Percentiles rank a stretch among this genome's conserved stretches.
These are phyloP conservation scores for Geotrypetes seraphini DNA, from an alignment of 2,797 vertebrate genomes.

Conservation along the genomic window DNA sequence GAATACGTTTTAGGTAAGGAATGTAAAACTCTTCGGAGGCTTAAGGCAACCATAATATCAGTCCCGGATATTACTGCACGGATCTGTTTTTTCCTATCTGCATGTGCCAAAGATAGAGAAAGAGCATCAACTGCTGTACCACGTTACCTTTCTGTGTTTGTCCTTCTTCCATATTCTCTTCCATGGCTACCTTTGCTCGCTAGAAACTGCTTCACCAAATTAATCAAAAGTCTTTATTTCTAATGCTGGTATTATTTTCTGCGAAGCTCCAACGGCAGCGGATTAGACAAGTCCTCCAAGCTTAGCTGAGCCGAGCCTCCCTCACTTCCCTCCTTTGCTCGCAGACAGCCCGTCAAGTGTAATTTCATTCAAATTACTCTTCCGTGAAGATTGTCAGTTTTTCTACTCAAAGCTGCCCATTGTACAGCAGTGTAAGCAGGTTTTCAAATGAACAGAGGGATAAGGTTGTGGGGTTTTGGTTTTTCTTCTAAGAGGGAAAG, in stretches of 20 bases:
- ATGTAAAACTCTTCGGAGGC: no score
- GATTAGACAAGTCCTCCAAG: conserved; percentile 57
- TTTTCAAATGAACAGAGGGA: conserved; percentile 58
- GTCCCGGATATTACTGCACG: conserved; percentile 7
- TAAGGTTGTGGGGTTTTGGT: no score
- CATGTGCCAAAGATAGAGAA: no score
- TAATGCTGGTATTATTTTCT: conserved; percentile 43
- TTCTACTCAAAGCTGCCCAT: conserved; percentile 80
- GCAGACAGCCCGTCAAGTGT: conserved; percentile 80
- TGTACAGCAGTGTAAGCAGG: conserved; percentile 66
- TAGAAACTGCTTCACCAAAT: conserved; percentile 47
- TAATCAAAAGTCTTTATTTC: conserved; percentile 55
- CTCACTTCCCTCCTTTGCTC: conserved; percentile 55
- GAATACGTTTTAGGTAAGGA: no score
- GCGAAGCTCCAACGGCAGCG: conserved; percentile 52
- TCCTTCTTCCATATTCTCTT: conserved; percentile 97
- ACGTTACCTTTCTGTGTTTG: conserved; percentile 95
- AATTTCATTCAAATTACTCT: conserved; percentile 85
- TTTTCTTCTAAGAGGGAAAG: conserved; percentile 17
- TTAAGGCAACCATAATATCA: background rate
- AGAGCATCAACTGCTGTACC: conserved; percentile 29
- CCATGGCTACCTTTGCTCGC: conserved; percentile 73
- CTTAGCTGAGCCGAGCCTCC: conserved; percentile 53
- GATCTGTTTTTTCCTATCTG: conserved; percentile 16
- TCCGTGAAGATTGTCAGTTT: conserved; percentile 75